These are phyloP conservation scores for Tribolium madens DNA, from an alignment of 1,140 invertebrate genomes.

Conservation along the genomic window DNA sequence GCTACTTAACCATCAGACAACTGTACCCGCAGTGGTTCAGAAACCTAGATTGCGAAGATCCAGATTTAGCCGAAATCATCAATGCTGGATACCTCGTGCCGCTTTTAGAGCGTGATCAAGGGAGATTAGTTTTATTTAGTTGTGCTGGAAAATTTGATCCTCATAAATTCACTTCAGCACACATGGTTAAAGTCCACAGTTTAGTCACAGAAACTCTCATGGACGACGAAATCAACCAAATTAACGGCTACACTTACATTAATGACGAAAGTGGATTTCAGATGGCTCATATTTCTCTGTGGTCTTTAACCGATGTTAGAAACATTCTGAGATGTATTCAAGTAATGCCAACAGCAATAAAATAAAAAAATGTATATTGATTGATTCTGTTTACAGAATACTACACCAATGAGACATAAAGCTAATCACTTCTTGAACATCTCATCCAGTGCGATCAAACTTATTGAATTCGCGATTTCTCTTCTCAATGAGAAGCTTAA, in stretches of 20 bases:
- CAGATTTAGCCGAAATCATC: constrained; percentile 81
- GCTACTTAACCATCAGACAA: constrained; percentile 84
- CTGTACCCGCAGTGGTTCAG: constrained; percentile 87
- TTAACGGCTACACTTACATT: constrained; percentile 82
- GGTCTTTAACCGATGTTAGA: constrained; percentile 83
- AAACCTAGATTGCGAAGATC: constrained; percentile 77
- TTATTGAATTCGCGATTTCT: constrained; percentile 83
- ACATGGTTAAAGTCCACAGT: constrained; percentile 82
- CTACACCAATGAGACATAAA: constrained; percentile 89
- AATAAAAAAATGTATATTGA: no score
- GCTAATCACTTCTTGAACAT: constrained; percentile 87
- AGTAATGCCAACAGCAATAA: constrained; percentile 64
- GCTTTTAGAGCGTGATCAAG: constrained; percentile 79
- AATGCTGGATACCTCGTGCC: constrained; percentile 86
- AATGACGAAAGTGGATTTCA: constrained; percentile 86
- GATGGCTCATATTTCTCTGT: constrained; percentile 84
- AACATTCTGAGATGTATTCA: constrained; percentile 84
- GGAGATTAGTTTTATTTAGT: constrained; percentile 79
- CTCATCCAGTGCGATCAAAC: constrained; percentile 78
- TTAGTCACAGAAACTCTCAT: constrained; percentile 81
- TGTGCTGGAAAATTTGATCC: constrained; percentile 81
- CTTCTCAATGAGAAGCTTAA: constrained; percentile 86
- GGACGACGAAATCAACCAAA: constrained; percentile 85
- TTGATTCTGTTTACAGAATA: constrained; percentile 73
- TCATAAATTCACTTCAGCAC: constrained; percentile 77